Base-by-base conservation (phyloP, 2,797 vertebrate genomes). In the Urophycis tenuis region DNA sequence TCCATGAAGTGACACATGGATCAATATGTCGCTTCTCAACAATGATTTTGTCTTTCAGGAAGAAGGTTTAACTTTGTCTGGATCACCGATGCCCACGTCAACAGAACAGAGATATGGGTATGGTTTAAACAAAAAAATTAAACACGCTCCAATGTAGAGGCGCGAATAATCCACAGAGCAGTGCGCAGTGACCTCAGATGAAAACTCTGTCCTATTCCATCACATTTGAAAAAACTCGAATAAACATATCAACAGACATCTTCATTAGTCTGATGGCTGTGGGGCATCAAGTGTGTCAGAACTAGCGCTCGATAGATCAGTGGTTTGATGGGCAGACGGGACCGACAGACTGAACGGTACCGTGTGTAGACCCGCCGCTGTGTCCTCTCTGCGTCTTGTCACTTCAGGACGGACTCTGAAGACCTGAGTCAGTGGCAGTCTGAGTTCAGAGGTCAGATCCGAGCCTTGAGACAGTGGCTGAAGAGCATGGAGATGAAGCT, bases 391-490 rank as follows among this genome's bases (percentile, higher is more conserved):
- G 60, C 10, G 25, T 67, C 60, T 67, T 67, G 32, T 72, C 33
- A 72, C 72, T 49, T 71, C 39, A 89, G 91, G 80, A 84, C 72
- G 73, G 83, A 87, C 5, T 67, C 76, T 1, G 90, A 92, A 33
- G 90, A 92, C 76, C 72, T 89, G 81, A 89, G 83, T 71, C 92
- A 91, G 75, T 90, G 87, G 90, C 85, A 93, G 78, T 88, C 83
- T 81, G 94, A 93, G 75, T 93, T 93, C 85, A 92, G 92, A 30
- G 92, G 92, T 85, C 94, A 93, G 83, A 94, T 96, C 87, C 85
- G 87, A 77, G 92, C 94, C 7, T 91, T 96, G 85, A 91, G 92
- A 81, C 88, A 91, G 84, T 95, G 95, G 94, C 92, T 95, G 84
- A 93, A 87, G 19, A 83, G 82, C 15, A 87, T 95, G 90, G 95